Evolutionary conservation across 2,888 invertebrate genomes (phyloP), one percentile per base, ranked within the genome.

Genomic region (Perithous albicinctus): DNA sequence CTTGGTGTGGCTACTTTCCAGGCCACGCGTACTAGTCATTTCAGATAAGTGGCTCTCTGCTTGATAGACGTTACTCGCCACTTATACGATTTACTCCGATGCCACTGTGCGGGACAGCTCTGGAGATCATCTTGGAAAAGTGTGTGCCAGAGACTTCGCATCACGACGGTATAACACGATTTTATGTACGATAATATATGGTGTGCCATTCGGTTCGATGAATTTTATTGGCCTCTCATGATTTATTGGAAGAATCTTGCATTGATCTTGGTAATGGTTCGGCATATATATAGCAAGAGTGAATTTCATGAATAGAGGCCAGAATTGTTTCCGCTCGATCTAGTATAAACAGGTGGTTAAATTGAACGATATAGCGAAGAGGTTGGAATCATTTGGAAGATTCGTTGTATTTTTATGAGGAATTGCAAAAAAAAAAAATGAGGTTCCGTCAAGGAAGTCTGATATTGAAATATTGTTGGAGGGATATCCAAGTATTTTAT

Each of bases 61-160:
- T 72, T 72, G 72, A 72, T 72, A 46, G 72, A 72, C 43, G 56
- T 59, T 72, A 59, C 46, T 43, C 72, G 32, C 72, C 72, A 59
- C 29, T 72, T 32, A 59, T 70, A 56, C 72, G 32, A 59, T 56
- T 72, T 59, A 46, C 43, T 56, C 29, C 20, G 46, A 43, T 10
- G 15, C 6, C 35, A 7, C 12, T 41, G 23, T n/a, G n/a, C n/a
- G n/a, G 23, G 18, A 23, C 35, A 63, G 2, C 41, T 38, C 20
- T n/a, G 10, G n/a, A 12, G 41, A 63, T 63, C 20, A 23, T 38
- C 63, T 23, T 7, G 20, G 41, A 6, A 41, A 38, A 23, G 20
- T 12, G 38, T 38, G 38, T 41, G n/a, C n/a, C n/a, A n/a, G n/a
- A 29, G 23, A 23, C 5, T 20, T 41, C 38, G 2, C 23, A 20